These are phyloP conservation scores for Lepus americanus DNA, from an alignment of 2,113 vertebrate species.

Conservation along the genomic window DNA sequence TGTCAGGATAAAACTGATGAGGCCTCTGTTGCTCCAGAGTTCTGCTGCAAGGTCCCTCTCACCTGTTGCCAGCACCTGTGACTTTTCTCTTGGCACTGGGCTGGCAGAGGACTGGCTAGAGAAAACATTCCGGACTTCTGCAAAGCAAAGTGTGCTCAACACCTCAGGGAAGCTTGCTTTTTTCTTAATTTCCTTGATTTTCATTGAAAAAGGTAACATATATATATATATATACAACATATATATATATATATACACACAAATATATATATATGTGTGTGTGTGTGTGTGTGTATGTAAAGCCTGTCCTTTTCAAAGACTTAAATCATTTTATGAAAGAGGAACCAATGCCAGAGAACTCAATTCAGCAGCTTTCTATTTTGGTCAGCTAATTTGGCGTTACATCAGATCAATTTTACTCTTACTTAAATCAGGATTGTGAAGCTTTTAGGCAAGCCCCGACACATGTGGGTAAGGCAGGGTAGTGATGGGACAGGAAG, in stretches of 20 bases:
- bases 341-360: not conserved
- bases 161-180: not conserved
- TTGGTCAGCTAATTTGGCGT: not conserved
- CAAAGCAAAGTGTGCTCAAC: slow-evolving; percentile 9
- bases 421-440: not conserved
- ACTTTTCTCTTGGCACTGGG: not conserved
- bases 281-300: not conserved
- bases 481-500: not conserved
- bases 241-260: not conserved
- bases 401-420: not conserved
- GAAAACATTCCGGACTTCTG: not conserved
- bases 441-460: not conserved
- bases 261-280: not conserved
- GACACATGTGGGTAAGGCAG: not conserved
- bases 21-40: not conserved
- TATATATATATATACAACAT: not conserved
- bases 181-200: not conserved
- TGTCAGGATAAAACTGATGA: not conserved
- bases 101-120: not conserved
- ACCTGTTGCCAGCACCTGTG: not conserved
- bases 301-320: not conserved
- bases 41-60: not conserved
- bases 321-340: not conserved
- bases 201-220: slow-evolving; percentile 13
- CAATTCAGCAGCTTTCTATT: not conserved